Conservation (phyloP, 2,888 invertebrate species). For the Hyposoter dolosus region DNA sequence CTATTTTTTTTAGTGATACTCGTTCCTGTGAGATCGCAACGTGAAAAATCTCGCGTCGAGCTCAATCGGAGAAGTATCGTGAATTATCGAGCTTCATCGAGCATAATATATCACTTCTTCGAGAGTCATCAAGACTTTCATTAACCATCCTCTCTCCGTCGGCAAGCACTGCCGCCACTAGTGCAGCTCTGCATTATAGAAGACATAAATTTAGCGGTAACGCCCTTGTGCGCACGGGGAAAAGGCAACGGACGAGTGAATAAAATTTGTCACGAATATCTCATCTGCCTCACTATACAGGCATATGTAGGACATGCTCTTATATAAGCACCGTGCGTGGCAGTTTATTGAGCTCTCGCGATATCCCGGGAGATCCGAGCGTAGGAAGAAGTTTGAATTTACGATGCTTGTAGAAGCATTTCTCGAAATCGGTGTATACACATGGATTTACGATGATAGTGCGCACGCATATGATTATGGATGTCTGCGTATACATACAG, state of each 20-base stretch:
- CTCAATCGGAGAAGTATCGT: background rate
- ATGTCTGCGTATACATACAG: background rate
- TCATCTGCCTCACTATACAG: slow-evolving; percentile 17
- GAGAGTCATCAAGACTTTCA: slow-evolving; percentile 44
- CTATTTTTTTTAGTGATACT: background rate
- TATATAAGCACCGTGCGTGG: slow-evolving; percentile 45
- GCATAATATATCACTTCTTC: slow-evolving; percentile 22
- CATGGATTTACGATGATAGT: slow-evolving; percentile 75
- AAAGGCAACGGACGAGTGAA: slow-evolving; percentile 61
- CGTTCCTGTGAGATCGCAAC: background rate
- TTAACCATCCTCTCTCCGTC: slow-evolving; percentile 37
- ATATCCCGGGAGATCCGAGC: slow-evolving; percentile 55
- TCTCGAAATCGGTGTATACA: slow-evolving; percentile 34
- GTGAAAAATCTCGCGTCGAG: background rate
- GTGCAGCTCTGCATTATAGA: slow-evolving; percentile 49
- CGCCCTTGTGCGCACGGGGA: slow-evolving; percentile 35
- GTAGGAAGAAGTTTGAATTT: slow-evolving; percentile 74
- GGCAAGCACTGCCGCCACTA: slow-evolving; percentile 34
- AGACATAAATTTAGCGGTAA: slow-evolving; percentile 69
- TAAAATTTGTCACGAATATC: slow-evolving; percentile 74
- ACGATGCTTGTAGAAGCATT: slow-evolving; percentile 64
- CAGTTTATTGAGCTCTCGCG: slow-evolving; percentile 55
- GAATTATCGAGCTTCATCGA: slow-evolving; percentile 22
- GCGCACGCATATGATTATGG: slow-evolving; percentile 26
- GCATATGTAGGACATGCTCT: slow-evolving; percentile 13